These are phyloP conservation scores for Lepus timidus DNA, from an alignment of 2,113 vertebrate species.

Conservation along the genomic window DNA sequence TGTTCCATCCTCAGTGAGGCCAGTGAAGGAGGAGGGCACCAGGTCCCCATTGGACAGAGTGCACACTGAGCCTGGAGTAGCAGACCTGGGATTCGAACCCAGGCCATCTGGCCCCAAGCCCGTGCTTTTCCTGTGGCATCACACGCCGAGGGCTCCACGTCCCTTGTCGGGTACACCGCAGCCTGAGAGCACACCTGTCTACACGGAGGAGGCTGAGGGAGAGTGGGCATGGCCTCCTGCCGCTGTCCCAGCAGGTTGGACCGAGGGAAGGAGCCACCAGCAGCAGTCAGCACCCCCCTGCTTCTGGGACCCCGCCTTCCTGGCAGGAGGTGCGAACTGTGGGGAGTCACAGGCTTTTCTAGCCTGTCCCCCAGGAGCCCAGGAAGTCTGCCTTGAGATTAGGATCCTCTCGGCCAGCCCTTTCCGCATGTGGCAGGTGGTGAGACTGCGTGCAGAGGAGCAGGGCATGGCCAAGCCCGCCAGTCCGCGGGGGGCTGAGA, in stretches of 20 bases:
- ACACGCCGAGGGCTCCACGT: not conserved
- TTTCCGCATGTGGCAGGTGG: not conserved
- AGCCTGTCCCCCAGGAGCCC: not conserved
- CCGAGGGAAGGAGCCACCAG: not conserved
- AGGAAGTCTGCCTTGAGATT: not conserved
- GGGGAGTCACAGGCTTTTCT: not conserved
- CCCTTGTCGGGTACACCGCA: not conserved
- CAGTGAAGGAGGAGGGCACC: not conserved
- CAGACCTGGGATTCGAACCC: not conserved
- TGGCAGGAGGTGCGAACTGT: not conserved
- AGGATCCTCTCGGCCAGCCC: not conserved
- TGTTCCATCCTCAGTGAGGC: not conserved
- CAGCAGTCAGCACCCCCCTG: too few species aligned
- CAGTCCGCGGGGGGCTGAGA: not conserved
- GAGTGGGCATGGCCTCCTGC: not conserved
- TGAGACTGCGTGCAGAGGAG: not conserved
- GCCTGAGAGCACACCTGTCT: accelerated
- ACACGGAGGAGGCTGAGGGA: accelerated
- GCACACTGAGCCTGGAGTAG: not conserved
- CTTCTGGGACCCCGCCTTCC: not conserved
- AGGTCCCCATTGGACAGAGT: not conserved
- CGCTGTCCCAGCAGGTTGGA: not conserved
- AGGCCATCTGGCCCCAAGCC: not conserved
- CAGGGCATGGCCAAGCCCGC: not conserved
- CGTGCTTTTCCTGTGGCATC: not conserved